phyloP scores from a whole-genome alignment of 2,113 vertebrate species.

The Caranx ignobilis region DNA sequence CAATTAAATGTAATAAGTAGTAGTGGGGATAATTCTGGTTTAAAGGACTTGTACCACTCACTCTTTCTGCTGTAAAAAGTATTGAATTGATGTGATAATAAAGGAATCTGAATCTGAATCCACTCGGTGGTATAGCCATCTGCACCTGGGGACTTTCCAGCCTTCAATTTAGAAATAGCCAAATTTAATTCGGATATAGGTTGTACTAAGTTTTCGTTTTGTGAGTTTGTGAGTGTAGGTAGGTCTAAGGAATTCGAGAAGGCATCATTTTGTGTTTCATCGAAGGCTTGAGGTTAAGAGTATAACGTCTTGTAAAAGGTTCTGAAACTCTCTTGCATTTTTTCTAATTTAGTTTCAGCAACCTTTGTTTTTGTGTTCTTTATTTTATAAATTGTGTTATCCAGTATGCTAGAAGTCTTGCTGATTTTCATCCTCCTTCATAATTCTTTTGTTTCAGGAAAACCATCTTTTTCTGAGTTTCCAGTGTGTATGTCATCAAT shows the following conservation, averaged over 20 bases:
- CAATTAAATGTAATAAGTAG: not conserved
- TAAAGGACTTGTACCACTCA: not conserved
- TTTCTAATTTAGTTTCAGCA: not conserved
- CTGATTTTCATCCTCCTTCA: not conserved
- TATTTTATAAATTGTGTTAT: conserved; percentile 11
- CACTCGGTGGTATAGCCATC: not conserved
- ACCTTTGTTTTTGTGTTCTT: not conserved
- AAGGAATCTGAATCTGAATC: too few species aligned
- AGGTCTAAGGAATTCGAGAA: not conserved
- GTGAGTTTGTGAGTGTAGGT: not conserved
- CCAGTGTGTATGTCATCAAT: not conserved
- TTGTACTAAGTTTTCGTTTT: not conserved
- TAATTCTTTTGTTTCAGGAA: not conserved
- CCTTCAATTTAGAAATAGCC: not conserved
- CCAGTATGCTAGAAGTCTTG: not conserved
- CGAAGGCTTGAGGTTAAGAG: not conserved
- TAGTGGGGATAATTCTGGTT: not conserved
- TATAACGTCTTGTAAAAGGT: not conserved
- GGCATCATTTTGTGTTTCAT: not conserved
- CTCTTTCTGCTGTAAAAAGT: too few species aligned
- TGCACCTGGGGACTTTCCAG: not conserved
- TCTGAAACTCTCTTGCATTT: not conserved
- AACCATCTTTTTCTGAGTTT: not conserved
- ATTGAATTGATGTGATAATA: too few species aligned
- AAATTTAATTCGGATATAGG: not conserved